phyloP scores from a whole-genome alignment of 2,888 invertebrate genomes.

The Deilephila elpenor region DNA sequence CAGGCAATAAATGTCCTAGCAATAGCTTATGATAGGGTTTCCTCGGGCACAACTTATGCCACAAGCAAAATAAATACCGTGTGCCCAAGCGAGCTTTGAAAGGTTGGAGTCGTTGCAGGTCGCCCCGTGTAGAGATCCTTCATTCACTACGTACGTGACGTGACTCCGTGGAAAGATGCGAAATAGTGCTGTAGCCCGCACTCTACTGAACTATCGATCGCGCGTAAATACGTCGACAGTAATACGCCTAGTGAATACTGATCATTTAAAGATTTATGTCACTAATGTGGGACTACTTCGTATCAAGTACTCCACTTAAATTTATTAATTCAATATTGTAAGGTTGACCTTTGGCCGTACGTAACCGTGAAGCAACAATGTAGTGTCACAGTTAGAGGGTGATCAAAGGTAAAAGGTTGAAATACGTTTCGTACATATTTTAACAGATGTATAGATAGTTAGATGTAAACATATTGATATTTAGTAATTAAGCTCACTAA shows the following conservation, averaged over 20 bases:
- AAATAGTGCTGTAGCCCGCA: slow-evolving; percentile 23
- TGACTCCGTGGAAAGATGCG: slow-evolving; percentile 47
- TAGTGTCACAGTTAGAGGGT: background rate
- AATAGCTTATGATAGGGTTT: slow-evolving; percentile 14
- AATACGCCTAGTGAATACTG: slow-evolving; percentile 45
- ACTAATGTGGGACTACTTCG: background rate
- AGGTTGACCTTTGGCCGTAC: background rate
- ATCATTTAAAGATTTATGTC: slow-evolving; percentile 18
- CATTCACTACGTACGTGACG: slow-evolving; percentile 65
- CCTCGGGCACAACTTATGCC: slow-evolving; percentile 22
- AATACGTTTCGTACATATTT: background rate
- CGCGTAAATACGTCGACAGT: slow-evolving; percentile 61
- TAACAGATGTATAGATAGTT: no score
- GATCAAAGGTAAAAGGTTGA: background rate
- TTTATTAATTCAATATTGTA: slow-evolving; percentile 1
- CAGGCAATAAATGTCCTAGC: background rate
- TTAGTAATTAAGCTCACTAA: no score
- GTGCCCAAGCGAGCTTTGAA: slow-evolving; percentile 40
- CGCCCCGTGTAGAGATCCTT: slow-evolving; percentile 57
- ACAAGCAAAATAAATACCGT: slow-evolving; percentile 17
- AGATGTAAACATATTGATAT: no score
- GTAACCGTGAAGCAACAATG: background rate
- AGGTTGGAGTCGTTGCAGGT: slow-evolving; percentile 48
- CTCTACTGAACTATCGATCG: slow-evolving; percentile 60
- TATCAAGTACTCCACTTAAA: background rate